Evolutionary conservation across 2,113 vertebrate species (phyloP).

Genomic region (Pedionomus torquatus): DNA sequence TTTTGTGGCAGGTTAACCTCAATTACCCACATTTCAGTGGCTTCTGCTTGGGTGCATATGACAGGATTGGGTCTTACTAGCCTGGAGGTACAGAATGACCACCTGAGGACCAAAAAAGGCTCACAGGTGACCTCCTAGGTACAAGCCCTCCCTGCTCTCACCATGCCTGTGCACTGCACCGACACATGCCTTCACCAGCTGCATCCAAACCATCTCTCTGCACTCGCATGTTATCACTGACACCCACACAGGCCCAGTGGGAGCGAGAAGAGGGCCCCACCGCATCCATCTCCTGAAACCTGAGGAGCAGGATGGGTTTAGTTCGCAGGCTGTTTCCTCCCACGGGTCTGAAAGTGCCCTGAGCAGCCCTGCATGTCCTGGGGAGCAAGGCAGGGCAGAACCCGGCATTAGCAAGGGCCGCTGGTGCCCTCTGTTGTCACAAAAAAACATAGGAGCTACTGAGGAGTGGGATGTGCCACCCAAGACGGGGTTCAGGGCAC

Average conservation of each 20-base stretch:
- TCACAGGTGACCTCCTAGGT: neutral
- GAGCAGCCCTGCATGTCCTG: neutral
- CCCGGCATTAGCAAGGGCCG: constrained; percentile 30
- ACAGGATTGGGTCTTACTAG: neutral
- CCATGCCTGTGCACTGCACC: rapidly evolving
- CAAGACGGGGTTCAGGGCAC: neutral
- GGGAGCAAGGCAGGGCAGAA: neutral
- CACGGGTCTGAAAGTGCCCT: neutral
- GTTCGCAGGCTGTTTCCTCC: neutral
- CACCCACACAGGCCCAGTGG: neutral
- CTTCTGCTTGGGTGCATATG: neutral
- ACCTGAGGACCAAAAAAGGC: neutral
- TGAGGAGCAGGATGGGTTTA: neutral
- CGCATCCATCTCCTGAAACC: neutral
- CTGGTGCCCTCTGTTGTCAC: constrained; percentile 74
- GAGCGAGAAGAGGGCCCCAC: neutral
- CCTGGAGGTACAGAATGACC: neutral
- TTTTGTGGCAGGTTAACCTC: neutral
- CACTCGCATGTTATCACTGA: rapidly evolving
- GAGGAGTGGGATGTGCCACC: neutral
- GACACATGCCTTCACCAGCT: neutral
- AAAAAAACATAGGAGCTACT: neutral
- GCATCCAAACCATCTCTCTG: neutral
- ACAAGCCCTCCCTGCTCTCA: neutral
- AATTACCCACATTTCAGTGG: neutral